Conservation (phyloP, 1,140 invertebrate genomes). For the Belonocnema kinseyi region DNA sequence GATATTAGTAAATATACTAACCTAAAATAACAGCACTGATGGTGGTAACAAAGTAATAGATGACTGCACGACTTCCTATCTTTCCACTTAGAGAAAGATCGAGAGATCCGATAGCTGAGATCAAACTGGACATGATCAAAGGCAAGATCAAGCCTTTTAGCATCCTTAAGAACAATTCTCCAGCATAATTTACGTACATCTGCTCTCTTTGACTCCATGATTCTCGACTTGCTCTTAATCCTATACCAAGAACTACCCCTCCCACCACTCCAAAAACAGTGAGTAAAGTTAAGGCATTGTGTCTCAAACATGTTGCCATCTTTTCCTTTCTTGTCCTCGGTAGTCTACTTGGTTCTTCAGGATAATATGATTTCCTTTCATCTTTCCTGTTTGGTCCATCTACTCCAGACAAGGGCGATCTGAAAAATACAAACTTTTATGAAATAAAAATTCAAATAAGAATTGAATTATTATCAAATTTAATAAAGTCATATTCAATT, state of each 20-base stretch:
- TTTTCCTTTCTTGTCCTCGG: conserved; percentile 59
- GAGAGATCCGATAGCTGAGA: conserved; percentile 83
- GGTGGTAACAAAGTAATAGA: conserved; percentile 87
- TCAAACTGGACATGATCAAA: conserved; percentile 83
- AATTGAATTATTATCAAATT: too few species aligned
- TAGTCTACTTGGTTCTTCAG: conserved; percentile 66
- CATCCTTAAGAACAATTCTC: conserved; percentile 87
- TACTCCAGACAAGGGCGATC: conserved; percentile 69
- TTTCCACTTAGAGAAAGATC: conserved; percentile 81
- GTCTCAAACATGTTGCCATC: conserved; percentile 77
- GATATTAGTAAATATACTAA: conserved; percentile 41
- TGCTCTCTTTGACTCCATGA: conserved; percentile 85
- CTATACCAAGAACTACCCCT: conserved; percentile 87
- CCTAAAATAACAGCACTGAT: conserved; percentile 83
- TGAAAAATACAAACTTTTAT: conserved; percentile 46
- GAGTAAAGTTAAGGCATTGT: conserved; percentile 90
- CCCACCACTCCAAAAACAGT: conserved; percentile 89
- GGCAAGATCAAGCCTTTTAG: conserved; percentile 86
- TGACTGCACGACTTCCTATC: conserved; percentile 82
- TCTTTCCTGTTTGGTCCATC: conserved; percentile 61
- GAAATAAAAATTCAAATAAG: too few species aligned
- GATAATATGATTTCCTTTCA: conserved; percentile 68
- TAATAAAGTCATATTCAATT: too few species aligned
- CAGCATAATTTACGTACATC: conserved; percentile 93
- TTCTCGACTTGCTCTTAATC: conserved; percentile 78